A percentile compares a stretch with the other conserved stretches of the same genome.
Conservation (phyloP, 2,888 invertebrate species). For the Pollenia angustigena region DNA sequence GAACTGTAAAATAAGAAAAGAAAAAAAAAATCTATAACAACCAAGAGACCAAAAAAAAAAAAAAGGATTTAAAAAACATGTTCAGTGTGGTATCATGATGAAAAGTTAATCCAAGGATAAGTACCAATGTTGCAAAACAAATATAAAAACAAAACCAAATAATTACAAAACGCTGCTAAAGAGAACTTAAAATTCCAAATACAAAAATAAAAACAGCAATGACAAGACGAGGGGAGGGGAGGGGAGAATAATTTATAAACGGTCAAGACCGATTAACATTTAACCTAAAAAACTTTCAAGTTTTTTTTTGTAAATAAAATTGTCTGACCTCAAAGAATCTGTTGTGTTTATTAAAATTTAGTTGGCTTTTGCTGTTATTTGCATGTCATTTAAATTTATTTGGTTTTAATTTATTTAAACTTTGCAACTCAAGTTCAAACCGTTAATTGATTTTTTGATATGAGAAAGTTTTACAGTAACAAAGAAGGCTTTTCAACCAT, state of each 20-base stretch:
- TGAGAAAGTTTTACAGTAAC: no score
- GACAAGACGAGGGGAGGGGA: background rate
- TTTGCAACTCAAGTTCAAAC: no score
- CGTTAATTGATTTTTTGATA: no score
- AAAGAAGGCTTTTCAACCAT: no score
- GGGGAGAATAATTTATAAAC: conserved; percentile 13
- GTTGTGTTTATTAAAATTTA: background rate
- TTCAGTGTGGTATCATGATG: conserved; percentile 16
- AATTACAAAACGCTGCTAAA: background rate
- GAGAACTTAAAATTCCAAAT: conserved; percentile 4
- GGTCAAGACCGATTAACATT: conserved; percentile 27
- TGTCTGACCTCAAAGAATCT: no score
- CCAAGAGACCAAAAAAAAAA: background rate
- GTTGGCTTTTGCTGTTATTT: no score
- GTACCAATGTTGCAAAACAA: conserved; percentile 39
- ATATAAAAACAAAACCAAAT: background rate
- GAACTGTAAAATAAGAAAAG: background rate
- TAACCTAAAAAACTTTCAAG: conserved; percentile 10
- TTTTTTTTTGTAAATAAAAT: background rate
- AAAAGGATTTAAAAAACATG: conserved; percentile 26
- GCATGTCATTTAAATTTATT: no score
- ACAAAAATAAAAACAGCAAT: background rate
- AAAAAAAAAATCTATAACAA: conserved; percentile 7
- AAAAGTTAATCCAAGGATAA: conserved; percentile 67
- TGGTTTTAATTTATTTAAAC: no score